A percentile compares a stretch with the other conserved stretches of the same genome.
These are phyloP conservation scores for Drosophila sturtevanti DNA, from an alignment of 1,140 invertebrate species.

Conservation along the genomic window DNA sequence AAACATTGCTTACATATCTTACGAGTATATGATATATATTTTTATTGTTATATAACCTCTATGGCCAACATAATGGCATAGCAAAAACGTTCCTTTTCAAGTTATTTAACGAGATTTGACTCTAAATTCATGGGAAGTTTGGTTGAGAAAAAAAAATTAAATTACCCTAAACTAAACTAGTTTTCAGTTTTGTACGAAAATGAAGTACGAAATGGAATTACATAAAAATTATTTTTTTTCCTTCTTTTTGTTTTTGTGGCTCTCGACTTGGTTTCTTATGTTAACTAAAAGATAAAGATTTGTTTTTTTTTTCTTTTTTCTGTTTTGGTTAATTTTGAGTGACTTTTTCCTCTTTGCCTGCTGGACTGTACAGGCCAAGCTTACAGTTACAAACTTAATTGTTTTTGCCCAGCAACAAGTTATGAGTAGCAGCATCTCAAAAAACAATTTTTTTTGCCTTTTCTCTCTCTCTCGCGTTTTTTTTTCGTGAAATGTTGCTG, in stretches of 20 bases:
- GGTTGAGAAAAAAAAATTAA: neutral
- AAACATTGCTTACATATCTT: neutral
- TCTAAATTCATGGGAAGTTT: constrained; percentile 49
- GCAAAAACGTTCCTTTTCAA: constrained; percentile 38
- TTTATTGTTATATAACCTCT: constrained; percentile 34
- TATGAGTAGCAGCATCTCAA: constrained; percentile 5
- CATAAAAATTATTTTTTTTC: constrained; percentile 28
- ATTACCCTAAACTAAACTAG: constrained; percentile 62
- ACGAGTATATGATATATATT: constrained; percentile 35
- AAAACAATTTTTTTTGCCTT: neutral
- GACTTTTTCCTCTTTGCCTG: neutral
- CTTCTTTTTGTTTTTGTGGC: constrained; percentile 11
- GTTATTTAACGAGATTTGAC: constrained; percentile 60
- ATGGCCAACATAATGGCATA: constrained; percentile 1
- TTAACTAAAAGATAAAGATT: constrained; percentile 27
- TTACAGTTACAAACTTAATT: constrained; percentile 31
- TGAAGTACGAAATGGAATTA: constrained; percentile 32
- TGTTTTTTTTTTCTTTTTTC: neutral
- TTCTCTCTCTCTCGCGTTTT: neutral
- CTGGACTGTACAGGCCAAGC: neutral
- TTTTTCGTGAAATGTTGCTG: neutral
- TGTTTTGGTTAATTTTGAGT: neutral
- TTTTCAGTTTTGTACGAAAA: constrained; percentile 49
- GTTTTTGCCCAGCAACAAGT: constrained; percentile 19
- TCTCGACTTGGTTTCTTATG: constrained; percentile 8